Conservation (phyloP, 2,797 vertebrate species). For the Mus caroli region DNA sequence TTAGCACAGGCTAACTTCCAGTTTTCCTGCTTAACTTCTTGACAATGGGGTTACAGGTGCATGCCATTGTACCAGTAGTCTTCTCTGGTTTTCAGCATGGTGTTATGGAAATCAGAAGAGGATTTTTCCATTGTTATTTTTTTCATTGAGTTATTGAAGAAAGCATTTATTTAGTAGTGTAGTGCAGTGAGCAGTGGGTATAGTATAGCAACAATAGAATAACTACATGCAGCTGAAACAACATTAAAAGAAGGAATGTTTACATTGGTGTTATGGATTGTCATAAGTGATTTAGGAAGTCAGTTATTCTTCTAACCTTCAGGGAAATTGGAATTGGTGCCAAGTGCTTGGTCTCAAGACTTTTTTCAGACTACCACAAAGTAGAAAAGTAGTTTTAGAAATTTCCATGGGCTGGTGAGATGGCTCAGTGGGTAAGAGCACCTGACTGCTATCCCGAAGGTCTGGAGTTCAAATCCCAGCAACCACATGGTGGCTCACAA, state of each 20-base stretch:
- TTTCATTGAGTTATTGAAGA: background rate
- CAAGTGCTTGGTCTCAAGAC: background rate
- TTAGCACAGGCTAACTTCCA: background rate
- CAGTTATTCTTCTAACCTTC: background rate
- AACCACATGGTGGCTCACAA: too few species aligned
- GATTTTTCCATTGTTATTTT: background rate
- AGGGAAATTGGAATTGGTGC: background rate
- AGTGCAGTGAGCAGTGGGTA: background rate
- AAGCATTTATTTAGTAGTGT: background rate
- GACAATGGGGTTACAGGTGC: background rate
- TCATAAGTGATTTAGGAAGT: background rate
- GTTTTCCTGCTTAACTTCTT: background rate
- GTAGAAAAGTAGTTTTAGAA: background rate
- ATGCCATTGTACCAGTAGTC: background rate
- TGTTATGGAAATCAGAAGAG: slow-evolving; percentile 38
- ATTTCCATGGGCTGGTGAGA: too few species aligned
- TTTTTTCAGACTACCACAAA: slow-evolving; percentile 25
- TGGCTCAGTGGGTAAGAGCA: too few species aligned
- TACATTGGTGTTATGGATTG: background rate
- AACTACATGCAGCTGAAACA: background rate
- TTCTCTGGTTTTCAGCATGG: background rate
- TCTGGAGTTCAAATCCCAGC: too few species aligned
- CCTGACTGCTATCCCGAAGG: too few species aligned
- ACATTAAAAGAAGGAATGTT: background rate
- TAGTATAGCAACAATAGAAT: background rate